These are phyloP conservation scores for Chascanopsetta lugubris DNA, from an alignment of 2,113 vertebrate species.

Conservation along the genomic window DNA sequence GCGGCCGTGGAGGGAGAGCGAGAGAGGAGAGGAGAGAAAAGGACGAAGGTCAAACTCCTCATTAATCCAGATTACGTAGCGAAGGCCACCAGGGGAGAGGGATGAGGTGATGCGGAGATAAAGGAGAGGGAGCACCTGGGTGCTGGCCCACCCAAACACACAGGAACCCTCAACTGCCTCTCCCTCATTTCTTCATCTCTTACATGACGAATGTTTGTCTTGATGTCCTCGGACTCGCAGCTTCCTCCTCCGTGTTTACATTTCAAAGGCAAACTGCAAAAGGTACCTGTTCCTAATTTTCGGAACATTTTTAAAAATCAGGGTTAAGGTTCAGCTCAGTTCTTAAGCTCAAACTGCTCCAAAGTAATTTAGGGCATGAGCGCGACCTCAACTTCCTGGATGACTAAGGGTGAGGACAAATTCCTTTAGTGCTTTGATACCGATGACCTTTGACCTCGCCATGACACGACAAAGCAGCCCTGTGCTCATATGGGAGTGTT, in stretches of 20 bases:
- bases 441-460: constrained; percentile 33
- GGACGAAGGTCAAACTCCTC: constrained; percentile 64
- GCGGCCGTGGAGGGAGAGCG: constrained; percentile 20
- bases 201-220: no score
- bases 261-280: no score
- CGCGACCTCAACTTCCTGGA: background rate
- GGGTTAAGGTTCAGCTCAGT: no score
- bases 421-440: background rate
- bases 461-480: background rate
- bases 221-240: no score
- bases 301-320: no score
- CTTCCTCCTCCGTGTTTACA: no score
- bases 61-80: constrained; percentile 72
- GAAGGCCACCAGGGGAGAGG: constrained; percentile 53
- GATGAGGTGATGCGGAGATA: constrained; percentile 11
- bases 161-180: constrained; percentile 1
- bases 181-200: background rate
- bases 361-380: background rate
- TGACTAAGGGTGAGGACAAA: background rate
- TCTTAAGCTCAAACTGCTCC: no score
- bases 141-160: constrained; percentile 62
- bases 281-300: no score
- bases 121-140: constrained; percentile 50
- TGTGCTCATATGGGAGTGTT: background rate
- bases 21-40: constrained; percentile 24